phyloP scores from a whole-genome alignment of 2,113 vertebrate species.

The Ceratotherium simum region DNA sequence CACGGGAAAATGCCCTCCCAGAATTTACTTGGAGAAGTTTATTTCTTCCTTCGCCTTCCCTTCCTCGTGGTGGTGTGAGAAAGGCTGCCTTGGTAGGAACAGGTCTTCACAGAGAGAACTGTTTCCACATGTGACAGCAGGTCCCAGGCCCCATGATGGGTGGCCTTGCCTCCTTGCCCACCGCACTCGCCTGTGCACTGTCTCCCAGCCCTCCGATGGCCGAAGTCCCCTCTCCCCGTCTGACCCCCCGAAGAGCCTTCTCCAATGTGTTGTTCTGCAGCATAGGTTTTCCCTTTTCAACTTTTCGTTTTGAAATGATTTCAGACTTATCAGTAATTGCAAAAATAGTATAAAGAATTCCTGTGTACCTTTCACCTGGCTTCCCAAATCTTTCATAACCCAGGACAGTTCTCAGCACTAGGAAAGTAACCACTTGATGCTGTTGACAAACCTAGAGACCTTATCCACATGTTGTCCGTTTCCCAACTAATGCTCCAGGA shows the following conservation, averaged over 20 bases:
- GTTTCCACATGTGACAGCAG: accelerated
- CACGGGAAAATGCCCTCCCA: not conserved
- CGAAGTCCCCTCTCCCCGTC: not conserved
- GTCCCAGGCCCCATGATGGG: not conserved
- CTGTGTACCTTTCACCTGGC: not conserved
- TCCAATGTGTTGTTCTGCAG: not conserved
- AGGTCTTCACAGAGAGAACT: not conserved
- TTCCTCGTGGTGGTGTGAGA: not conserved
- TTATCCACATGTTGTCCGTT: accelerated
- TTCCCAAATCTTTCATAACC: not conserved
- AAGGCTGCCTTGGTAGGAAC: too few species aligned
- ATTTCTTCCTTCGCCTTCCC: not conserved
- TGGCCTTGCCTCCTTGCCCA: not conserved
- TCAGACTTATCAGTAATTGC: not conserved
- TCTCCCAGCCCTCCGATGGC: not conserved
- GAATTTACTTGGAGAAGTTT: not conserved
- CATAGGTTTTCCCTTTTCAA: not conserved
- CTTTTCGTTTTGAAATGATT: not conserved
- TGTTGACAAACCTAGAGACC: not conserved
- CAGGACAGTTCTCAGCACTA: not conserved
- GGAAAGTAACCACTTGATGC: not conserved
- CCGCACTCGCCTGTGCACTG: not conserved
- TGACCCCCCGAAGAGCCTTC: not conserved
- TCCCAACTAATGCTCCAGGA: not conserved
- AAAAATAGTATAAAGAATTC: not conserved